Evolutionary conservation across 2,113 vertebrate genomes (phyloP).

Genomic region (Apodemus sylvaticus): DNA sequence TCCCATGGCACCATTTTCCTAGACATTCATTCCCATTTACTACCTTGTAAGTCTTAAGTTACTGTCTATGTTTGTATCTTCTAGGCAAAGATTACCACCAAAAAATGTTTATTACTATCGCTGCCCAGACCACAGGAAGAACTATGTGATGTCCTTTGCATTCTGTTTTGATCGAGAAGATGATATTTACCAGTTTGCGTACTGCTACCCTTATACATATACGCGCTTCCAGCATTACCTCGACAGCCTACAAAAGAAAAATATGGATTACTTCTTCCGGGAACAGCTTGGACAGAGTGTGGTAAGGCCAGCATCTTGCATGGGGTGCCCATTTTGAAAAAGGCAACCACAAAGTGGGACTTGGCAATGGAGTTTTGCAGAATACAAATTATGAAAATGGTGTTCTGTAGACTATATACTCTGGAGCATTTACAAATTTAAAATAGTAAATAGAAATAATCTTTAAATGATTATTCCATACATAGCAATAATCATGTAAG

Average conservation of each 20-base stretch:
- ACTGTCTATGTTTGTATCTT: conserved; percentile 73
- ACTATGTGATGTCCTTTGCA: conserved; percentile 99
- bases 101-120: conserved; percentile 99
- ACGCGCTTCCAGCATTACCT: conserved; percentile 97
- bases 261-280: conserved; percentile 93
- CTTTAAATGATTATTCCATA: background rate
- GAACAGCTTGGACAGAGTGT: conserved; percentile 96
- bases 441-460: background rate
- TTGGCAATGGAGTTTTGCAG: background rate
- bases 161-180: conserved; percentile 98
- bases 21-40: background rate
- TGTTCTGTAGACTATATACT: background rate
- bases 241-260: conserved; percentile 92
- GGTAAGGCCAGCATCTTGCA: conserved; percentile 86
- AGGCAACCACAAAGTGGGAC: background rate
- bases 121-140: conserved; percentile 96
- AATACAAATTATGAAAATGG: conserved; percentile 23
- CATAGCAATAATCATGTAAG: background rate
- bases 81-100: conserved; percentile 95
- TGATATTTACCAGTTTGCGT: conserved; percentile 96
- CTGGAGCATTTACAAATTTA: background rate
- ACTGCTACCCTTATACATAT: conserved; percentile 99
- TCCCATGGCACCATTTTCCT: background rate
- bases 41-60: conserved; percentile 14
- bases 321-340: background rate